Conservation (phyloP, 2,888 invertebrate species). For the Bombyx huttoni region DNA sequence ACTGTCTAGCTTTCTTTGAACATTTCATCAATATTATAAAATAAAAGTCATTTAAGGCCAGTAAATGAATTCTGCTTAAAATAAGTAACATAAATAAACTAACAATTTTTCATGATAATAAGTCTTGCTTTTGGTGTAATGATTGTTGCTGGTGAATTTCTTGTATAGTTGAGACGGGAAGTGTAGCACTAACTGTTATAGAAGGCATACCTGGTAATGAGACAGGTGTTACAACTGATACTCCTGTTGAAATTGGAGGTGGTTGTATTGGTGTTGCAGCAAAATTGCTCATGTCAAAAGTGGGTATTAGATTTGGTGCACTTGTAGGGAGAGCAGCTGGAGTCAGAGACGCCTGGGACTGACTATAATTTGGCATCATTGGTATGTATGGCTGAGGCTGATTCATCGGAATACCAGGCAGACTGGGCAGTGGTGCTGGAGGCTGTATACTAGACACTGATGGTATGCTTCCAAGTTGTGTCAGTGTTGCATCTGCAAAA, state of each 20-base stretch:
- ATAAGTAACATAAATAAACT: not conserved
- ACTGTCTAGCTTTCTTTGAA: not conserved
- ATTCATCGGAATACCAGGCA: constrained; percentile 67
- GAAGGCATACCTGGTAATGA: constrained; percentile 85
- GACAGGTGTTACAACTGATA: constrained; percentile 77
- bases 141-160: constrained; percentile 63
- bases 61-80: not conserved
- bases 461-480: constrained; percentile 63
- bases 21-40: not conserved
- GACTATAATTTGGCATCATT: constrained; percentile 58
- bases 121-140: constrained; percentile 46
- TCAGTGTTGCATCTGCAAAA: constrained; percentile 60
- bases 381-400: constrained; percentile 69
- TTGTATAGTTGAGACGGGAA: constrained; percentile 75
- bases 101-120: constrained; percentile 47
- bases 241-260: constrained; percentile 39
- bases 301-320: constrained; percentile 43
- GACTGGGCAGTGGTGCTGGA: constrained; percentile 63
- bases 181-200: constrained; percentile 81
- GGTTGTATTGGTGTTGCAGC: constrained; percentile 39
- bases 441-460: constrained; percentile 64
- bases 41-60: not conserved
- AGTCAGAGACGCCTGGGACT: constrained; percentile 26
- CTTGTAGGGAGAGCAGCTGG: constrained; percentile 16
- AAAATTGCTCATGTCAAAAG: constrained; percentile 59